These are phyloP conservation scores for Eupithecia inturbata DNA, from an alignment of 2,888 invertebrate genomes.

Conservation along the genomic window DNA sequence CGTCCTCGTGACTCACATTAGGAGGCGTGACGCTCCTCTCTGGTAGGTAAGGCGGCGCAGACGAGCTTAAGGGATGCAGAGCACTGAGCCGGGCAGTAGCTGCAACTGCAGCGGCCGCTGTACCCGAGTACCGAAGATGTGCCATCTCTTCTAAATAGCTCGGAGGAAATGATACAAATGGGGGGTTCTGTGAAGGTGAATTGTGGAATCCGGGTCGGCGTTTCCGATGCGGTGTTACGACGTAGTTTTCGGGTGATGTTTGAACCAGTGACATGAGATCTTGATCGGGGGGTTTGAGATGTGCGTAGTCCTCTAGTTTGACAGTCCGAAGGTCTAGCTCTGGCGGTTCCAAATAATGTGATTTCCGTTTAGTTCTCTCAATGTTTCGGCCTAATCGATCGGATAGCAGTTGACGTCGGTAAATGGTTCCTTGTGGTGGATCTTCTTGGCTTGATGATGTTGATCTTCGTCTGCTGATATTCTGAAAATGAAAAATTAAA, in stretches of 20 bases:
- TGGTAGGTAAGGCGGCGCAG: slow-evolving; percentile 89
- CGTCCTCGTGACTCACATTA: slow-evolving; percentile 82
- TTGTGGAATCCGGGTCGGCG: slow-evolving; percentile 94
- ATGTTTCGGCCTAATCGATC: slow-evolving; percentile 85
- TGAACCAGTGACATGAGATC: slow-evolving; percentile 88
- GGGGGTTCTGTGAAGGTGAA: slow-evolving; percentile 93
- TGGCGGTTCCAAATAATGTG: slow-evolving; percentile 86
- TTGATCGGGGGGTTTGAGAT: slow-evolving; percentile 87
- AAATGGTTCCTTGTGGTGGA: slow-evolving; percentile 81
- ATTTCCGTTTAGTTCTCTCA: slow-evolving; percentile 86
- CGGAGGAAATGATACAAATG: slow-evolving; percentile 92
- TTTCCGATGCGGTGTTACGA: slow-evolving; percentile 94
- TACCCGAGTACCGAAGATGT: slow-evolving; percentile 84
- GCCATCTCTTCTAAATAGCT: slow-evolving; percentile 89
- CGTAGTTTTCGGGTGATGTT: slow-evolving; percentile 91
- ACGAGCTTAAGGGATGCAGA: slow-evolving; percentile 87
- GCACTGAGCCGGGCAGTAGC: slow-evolving; percentile 79
- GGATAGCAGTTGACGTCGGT: slow-evolving; percentile 85
- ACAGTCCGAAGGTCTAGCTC: slow-evolving; percentile 87
- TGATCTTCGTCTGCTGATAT: slow-evolving; percentile 75
- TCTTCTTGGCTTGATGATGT: slow-evolving; percentile 82
- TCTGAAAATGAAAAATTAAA: slow-evolving; percentile 58
- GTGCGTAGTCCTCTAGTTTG: slow-evolving; percentile 87
- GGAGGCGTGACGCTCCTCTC: slow-evolving; percentile 86
- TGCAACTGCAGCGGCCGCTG: slow-evolving; percentile 85